Conservation (phyloP, 2,113 vertebrate genomes). For the Stigmatopora nigra region DNA sequence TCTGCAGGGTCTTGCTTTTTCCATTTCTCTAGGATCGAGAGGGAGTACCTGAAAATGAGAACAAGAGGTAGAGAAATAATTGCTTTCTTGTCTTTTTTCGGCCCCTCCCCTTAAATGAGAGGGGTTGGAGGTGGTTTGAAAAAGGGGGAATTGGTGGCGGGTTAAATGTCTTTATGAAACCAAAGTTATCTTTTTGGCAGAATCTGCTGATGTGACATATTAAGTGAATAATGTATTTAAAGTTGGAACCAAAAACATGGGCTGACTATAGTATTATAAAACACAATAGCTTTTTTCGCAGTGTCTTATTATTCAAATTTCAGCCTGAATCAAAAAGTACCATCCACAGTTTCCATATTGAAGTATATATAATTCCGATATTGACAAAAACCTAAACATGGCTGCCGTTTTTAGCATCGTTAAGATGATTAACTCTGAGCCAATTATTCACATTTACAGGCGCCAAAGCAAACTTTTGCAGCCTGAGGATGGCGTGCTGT, state of each 20-base stretch:
- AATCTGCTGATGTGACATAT: slow-evolving; percentile 68
- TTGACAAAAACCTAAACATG: not conserved
- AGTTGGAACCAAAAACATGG: slow-evolving; percentile 36
- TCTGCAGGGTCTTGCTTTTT: slow-evolving; percentile 8
- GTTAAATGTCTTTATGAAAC: slow-evolving; percentile 50
- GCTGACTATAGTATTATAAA: slow-evolving; percentile 47
- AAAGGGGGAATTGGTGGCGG: not conserved
- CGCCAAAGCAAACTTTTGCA: not conserved
- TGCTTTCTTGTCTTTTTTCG: slow-evolving; percentile 65
- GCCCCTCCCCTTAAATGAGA: slow-evolving; percentile 53
- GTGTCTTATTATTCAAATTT: slow-evolving; percentile 27
- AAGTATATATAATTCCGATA: not conserved
- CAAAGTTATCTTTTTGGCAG: slow-evolving; percentile 55
- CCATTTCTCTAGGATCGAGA: slow-evolving; percentile 40
- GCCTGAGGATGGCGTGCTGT: slow-evolving; percentile 13
- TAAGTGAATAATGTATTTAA: slow-evolving; percentile 66
- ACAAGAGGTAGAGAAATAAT: slow-evolving; percentile 60
- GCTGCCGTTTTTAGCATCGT: not conserved
- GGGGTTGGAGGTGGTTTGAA: slow-evolving; percentile 1
- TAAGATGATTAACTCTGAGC: not conserved
- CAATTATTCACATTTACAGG: no score
- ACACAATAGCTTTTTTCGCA: slow-evolving; percentile 39
- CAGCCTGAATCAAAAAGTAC: not conserved
- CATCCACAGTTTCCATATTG: not conserved
- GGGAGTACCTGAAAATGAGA: slow-evolving; percentile 52